Evolutionary conservation across 1,140 invertebrate species (phyloP).

Genomic region (Drosophila arawakana): DNA sequence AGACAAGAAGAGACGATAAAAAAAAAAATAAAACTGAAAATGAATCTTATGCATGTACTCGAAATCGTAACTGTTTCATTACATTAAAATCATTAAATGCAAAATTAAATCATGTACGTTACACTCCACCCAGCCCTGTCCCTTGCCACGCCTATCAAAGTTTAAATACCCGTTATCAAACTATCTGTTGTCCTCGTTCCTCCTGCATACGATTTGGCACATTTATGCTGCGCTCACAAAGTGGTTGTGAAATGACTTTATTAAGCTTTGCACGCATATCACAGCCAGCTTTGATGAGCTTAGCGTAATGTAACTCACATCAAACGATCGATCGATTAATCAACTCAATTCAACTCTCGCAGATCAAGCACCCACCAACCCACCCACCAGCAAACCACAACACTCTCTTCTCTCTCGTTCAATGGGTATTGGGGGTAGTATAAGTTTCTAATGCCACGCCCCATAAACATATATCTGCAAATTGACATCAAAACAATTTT

Average conservation of each 20-base stretch:
- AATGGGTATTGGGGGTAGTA: background rate
- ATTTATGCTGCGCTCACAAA: constrained; percentile 86
- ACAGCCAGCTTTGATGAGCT: constrained; percentile 97
- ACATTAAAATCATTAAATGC: constrained; percentile 44
- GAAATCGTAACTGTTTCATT: constrained; percentile 27
- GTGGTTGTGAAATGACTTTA: constrained; percentile 91
- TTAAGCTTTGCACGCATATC: constrained; percentile 88
- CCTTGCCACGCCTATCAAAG: background rate
- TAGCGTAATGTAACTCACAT: constrained; percentile 78
- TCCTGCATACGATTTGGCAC: constrained; percentile 56
- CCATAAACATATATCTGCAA: background rate
- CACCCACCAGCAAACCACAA: constrained; percentile 18
- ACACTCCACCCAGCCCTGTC: background rate
- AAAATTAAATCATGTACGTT: constrained; percentile 43
- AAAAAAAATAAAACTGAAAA: constrained; percentile 3
- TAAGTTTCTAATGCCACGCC: background rate
- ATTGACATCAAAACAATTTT: constrained; percentile 51
- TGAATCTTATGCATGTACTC: constrained; percentile 23
- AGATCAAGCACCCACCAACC: constrained; percentile 31
- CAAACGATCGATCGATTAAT: constrained; percentile 59
- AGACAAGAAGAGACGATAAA: constrained; percentile 50
- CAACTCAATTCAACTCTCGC: constrained; percentile 18
- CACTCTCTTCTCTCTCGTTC: background rate
- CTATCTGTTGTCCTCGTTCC: background rate
- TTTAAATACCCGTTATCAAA: background rate